Conservation (phyloP, 92 coral and sea anemone genomes). For the Palythoa grandis region DNA sequence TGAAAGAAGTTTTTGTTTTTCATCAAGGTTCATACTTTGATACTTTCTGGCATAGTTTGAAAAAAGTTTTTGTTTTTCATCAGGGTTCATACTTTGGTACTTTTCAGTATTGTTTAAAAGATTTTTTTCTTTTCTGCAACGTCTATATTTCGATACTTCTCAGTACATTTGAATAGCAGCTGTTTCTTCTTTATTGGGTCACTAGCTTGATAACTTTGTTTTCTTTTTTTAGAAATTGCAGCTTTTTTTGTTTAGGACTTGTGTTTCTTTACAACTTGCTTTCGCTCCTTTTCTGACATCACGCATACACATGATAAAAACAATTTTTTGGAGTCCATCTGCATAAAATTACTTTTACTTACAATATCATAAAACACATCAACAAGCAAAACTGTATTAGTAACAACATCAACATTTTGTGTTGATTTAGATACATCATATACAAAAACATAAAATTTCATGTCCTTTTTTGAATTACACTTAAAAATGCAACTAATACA, state of each 20-base stretch:
- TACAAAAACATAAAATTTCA: slow-evolving; percentile 20
- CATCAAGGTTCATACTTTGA: slow-evolving; percentile 21
- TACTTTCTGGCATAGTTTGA: slow-evolving; percentile 34
- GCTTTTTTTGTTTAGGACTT: slow-evolving; percentile 48
- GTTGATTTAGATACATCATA: neutral
- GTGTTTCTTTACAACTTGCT: slow-evolving; percentile 58
- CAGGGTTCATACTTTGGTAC: slow-evolving; percentile 19
- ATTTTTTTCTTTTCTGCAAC: neutral
- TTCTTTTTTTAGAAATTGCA: slow-evolving; percentile 20
- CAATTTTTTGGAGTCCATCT: slow-evolving; percentile 25
- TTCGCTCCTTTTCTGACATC: slow-evolving; percentile 59
- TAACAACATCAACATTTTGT: slow-evolving; percentile 8
- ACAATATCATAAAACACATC: slow-evolving; percentile 39
- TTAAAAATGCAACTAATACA: slow-evolving; percentile 31
- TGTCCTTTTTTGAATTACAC: slow-evolving; percentile 9
- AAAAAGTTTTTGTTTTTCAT: neutral
- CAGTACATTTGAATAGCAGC: neutral
- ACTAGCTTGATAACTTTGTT: neutral
- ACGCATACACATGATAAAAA: slow-evolving; percentile 58
- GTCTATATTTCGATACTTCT: neutral
- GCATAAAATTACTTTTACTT: slow-evolving; percentile 17
- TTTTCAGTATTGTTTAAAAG: neutral
- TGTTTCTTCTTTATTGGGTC: neutral
- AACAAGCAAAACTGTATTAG: slow-evolving; percentile 34
- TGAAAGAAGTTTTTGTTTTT: neutral